Percentiles rank a stretch among this genome's conserved stretches.
Conservation (phyloP, 2,797 vertebrate genomes). For the Sciaenops ocellatus region DNA sequence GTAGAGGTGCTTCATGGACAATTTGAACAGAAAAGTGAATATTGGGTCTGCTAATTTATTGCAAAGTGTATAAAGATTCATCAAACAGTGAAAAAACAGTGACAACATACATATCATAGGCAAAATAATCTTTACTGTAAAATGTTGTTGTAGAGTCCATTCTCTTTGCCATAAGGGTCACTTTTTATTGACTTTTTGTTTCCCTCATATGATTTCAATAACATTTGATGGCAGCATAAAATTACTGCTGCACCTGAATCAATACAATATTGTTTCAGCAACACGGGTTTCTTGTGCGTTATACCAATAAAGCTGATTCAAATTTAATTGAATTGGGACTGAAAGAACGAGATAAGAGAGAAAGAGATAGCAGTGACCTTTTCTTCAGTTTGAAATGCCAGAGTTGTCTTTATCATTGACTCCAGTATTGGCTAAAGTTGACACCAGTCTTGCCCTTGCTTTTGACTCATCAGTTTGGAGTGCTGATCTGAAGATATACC, state of each 20-base stretch:
- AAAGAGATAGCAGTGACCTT: slow-evolving; percentile 58
- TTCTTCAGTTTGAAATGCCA: slow-evolving; percentile 64
- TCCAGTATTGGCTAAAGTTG: slow-evolving; percentile 50
- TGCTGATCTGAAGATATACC: slow-evolving; percentile 34
- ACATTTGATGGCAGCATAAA: slow-evolving; percentile 34
- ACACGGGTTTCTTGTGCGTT: slow-evolving; percentile 27
- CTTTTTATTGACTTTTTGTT: slow-evolving; percentile 31
- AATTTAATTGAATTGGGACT: slow-evolving; percentile 61
- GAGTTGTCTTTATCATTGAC: slow-evolving; percentile 64
- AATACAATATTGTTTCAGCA: slow-evolving; percentile 55
- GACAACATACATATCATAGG: not conserved
- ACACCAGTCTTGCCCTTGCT: slow-evolving; percentile 29
- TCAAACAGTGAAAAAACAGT: not conserved
- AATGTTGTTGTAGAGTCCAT: not conserved
- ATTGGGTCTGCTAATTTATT: not conserved
- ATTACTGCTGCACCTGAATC: slow-evolving; percentile 50
- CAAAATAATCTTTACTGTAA: not conserved
- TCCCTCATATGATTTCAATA: slow-evolving; percentile 31
- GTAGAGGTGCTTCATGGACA: not conserved
- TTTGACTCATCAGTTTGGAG: slow-evolving; percentile 35
- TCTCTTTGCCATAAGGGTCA: slow-evolving; percentile 6
- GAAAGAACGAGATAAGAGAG: slow-evolving; percentile 35
- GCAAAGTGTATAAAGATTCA: not conserved
- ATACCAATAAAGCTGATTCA: slow-evolving; percentile 53
- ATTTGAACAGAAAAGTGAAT: not conserved